Conservation (phyloP, 2,888 invertebrate genomes). For the Drosophila macrothrix region DNA sequence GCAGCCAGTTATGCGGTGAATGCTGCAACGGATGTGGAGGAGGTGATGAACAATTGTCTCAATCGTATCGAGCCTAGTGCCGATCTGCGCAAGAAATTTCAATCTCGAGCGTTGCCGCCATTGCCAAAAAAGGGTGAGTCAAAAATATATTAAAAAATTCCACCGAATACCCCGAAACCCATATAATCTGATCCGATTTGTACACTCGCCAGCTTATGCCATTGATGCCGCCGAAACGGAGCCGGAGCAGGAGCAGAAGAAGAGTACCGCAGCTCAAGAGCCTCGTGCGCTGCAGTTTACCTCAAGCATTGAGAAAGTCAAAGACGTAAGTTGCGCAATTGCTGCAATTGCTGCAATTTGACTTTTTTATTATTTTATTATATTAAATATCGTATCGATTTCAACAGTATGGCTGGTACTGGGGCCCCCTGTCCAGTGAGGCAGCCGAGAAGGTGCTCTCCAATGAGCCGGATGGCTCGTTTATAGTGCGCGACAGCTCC, state of each 20-base stretch:
- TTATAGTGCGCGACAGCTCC: slow-evolving; percentile 96
- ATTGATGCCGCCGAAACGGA: slow-evolving; percentile 61
- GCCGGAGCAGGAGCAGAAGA: slow-evolving; percentile 71
- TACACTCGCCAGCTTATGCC: slow-evolving; percentile 58
- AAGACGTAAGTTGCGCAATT: slow-evolving; percentile 90
- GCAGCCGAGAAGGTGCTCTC: slow-evolving; percentile 96
- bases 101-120: slow-evolving; percentile 89
- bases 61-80: slow-evolving; percentile 58
- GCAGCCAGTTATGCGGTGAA: slow-evolving; percentile 15
- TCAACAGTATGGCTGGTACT: slow-evolving; percentile 97
- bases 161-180: background rate
- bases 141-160: background rate
- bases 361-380: background rate
- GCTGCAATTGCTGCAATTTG: background rate
- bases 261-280: slow-evolving; percentile 76
- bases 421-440: slow-evolving; percentile 96
- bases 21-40: slow-evolving; percentile 41
- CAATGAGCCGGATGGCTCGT: slow-evolving; percentile 96
- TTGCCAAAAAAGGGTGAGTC: slow-evolving; percentile 86
- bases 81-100: slow-evolving; percentile 86
- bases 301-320: slow-evolving; percentile 96
- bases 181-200: background rate
- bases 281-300: slow-evolving; percentile 91
- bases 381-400: background rate
- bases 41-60: slow-evolving; percentile 47